Evolutionary conservation across 2,888 invertebrate species (phyloP), one percentile per base, ranked within the genome.

Genomic region (Aphelenchoides bicaudatus): DNA sequence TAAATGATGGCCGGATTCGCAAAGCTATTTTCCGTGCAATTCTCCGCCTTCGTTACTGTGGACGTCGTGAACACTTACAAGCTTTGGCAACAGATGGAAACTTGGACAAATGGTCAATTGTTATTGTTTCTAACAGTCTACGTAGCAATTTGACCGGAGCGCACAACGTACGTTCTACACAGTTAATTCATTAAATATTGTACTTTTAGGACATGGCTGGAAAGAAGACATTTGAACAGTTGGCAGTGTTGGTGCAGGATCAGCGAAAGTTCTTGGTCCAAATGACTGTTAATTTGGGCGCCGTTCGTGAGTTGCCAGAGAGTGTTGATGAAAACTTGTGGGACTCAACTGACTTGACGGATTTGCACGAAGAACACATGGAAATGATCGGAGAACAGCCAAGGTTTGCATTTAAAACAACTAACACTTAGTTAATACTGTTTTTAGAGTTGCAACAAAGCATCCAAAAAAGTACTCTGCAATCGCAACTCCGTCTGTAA

Each of bases 81-180:
- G 53, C 59, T 27, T 34, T 66, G n/a, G 55, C 53, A n/a, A n/a
- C n/a, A n/a, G 46, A 28, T 23, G 47, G 58, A n/a, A 71, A 73
- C 47, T 59, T 71, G 38, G 72, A 72, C 38, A 69, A 68, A 55
- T 72, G 67, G 65, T 69, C 71, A 3, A 68, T 72, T 25, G 63
- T 72, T 6, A 66, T 74, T 37, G 73, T 74, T 2, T 72, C 72
- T 2, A 74, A 72, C 51, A 69, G 71, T 56, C 56, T 72, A 25
- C 50, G 71, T n/a, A 65, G 65, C 51, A 72, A 72, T 61, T 31
- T 72, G 28, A 72, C 72, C n/a, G 68, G 61, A 3, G 37, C 56
- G 16, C 31, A 56, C 51, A 52, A 63, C 34, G 25, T 39, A 25
- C 53, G 48, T 27, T 39, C 28, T 55, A 28, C 25, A 49, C 39